Evolutionary conservation across 2,113 vertebrate species (phyloP).

Genomic region (Pandion haliaetus): DNA sequence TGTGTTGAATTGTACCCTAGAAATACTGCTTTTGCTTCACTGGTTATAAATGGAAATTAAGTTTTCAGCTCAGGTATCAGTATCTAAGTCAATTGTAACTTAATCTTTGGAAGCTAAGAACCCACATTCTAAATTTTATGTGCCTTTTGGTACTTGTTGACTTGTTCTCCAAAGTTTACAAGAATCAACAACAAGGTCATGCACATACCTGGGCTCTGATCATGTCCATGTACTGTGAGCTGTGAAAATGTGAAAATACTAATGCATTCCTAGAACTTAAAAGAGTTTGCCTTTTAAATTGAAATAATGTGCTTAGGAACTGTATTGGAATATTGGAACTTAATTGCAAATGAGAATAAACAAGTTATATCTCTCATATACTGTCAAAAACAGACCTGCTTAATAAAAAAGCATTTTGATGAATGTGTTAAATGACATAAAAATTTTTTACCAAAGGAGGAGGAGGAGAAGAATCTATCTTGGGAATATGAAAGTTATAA

Average conservation of each 20-base stretch:
- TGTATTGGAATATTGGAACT: neutral
- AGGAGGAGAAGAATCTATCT: neutral
- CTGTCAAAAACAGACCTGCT: neutral
- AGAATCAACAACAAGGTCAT: neutral
- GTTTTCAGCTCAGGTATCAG: neutral
- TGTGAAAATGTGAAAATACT: neutral
- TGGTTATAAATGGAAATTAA: neutral
- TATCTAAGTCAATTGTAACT: neutral
- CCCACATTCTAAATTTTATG: neutral
- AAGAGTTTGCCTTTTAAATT: neutral
- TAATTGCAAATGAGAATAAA: neutral
- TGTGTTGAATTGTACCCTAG: neutral
- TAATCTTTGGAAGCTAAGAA: neutral
- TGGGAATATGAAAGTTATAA: neutral
- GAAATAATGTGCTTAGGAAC: neutral
- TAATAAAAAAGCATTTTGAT: neutral
- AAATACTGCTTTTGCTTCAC: neutral
- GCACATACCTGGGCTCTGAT: neutral
- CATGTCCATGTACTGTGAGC: neutral
- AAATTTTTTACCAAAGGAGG: fast-evolving
- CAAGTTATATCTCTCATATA: neutral
- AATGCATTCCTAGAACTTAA: neutral
- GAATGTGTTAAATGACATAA: neutral
- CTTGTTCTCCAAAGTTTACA: neutral
- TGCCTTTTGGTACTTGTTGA: neutral